Percentiles rank a stretch among this genome's conserved stretches.
These are phyloP conservation scores for Liopterus haemorrhoidalis DNA, from an alignment of 2,888 invertebrate genomes.

Conservation along the genomic window DNA sequence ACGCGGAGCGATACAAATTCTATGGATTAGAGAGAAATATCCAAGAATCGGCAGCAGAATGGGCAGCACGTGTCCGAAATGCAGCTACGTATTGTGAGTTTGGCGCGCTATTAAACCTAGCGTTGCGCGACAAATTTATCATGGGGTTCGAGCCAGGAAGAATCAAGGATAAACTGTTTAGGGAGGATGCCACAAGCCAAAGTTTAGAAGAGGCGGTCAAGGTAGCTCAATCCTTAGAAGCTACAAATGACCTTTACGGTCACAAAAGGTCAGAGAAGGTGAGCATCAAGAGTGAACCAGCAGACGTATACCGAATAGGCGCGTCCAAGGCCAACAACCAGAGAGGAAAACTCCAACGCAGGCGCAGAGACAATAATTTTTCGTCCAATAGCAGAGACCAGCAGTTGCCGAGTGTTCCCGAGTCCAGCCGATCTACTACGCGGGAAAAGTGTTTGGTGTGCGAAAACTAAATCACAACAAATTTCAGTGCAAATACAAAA, in stretches of 20 bases:
- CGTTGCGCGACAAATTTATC: slow-evolving; percentile 1
- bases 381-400: no score
- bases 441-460: no score
- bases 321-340: neutral
- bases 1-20: neutral
- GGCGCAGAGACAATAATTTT: no score
- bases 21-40: neutral
- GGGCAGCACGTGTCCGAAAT: slow-evolving; percentile 5
- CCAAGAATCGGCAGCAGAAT: slow-evolving; percentile 1
- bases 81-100: slow-evolving; percentile 3
- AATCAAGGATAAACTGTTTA: slow-evolving; percentile 8
- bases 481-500: no score
- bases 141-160: neutral
- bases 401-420: no score
- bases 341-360: no score
- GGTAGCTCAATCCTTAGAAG: slow-evolving; percentile 3
- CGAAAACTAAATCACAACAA: no score
- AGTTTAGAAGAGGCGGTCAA: neutral
- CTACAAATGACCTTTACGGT: no score
- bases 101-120: neutral
- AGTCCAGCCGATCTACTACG: no score
- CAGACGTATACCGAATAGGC: slow-evolving; percentile 3
- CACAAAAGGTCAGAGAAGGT: no score
- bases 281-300: slow-evolving; percentile 6
- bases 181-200: neutral